Base-by-base conservation (phyloP, 2,113 vertebrate genomes). In the Mola mola region DNA sequence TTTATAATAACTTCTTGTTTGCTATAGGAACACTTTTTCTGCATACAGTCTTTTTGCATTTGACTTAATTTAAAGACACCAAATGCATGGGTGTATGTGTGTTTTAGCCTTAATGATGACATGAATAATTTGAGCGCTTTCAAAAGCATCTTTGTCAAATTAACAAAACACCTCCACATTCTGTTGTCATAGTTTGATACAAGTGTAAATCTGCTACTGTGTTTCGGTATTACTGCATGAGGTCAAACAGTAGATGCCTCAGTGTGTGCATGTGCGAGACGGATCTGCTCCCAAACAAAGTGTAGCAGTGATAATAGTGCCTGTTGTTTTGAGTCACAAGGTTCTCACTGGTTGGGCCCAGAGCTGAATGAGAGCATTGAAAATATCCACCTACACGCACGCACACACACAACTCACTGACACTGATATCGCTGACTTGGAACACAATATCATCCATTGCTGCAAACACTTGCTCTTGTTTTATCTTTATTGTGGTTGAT, bases 301-400 rank as follows among this genome's bases (percentile, higher is more conserved):
- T 74, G 33, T 67, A 79, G 52, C 67, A 76, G 72, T 74, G 79
- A 88, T 83, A 85, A 89, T 86, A 56, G 64, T 20, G 17, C 38
- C 75, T 82, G 75, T 88, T 89, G 87, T 89, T 73, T 68, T 71
- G 48, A 82, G 83, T 93, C 90, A 92, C 72, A 89, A 88, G 90
- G 78, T 83, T 78, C 47, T 75, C 13, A 21, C 72, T 75, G 62
- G 37, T 13, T 52, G 60, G 41, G 72, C 58, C 46, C 5, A 21
- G 31, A 63, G 41, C 50, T 90, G 81, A 92, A 91, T 90, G 85
- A 68, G 66, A 57, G 59, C 73, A 92, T 88, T 87, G 87, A 90
- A 50, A 40, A 37, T 25, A 44, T 48, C 62, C 66, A 67, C 74
- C 71, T 70, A 75, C 28, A 59, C 64, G 15, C 19, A 49, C 22